These are phyloP conservation scores for Thoracochromis brauschi DNA, from an alignment of 2,113 vertebrate genomes.

Conservation along the genomic window DNA sequence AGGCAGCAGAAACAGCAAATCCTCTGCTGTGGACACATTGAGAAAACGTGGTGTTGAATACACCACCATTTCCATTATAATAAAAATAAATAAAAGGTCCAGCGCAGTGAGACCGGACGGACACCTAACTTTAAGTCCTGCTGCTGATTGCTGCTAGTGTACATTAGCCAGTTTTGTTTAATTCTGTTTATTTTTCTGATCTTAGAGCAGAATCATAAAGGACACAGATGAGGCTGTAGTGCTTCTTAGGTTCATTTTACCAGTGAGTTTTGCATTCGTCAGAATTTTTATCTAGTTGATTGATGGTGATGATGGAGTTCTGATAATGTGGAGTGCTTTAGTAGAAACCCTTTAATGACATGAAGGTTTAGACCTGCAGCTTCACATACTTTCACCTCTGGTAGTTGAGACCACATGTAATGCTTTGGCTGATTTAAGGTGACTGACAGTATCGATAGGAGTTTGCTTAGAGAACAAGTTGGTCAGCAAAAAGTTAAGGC, in stretches of 20 bases:
- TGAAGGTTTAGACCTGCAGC: background rate
- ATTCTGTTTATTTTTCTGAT: background rate
- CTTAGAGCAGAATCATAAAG: background rate
- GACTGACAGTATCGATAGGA: background rate
- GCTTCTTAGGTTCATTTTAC: background rate
- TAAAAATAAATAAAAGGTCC: background rate
- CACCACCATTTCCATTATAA: accelerated
- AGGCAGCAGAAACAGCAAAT: background rate
- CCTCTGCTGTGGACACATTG: background rate
- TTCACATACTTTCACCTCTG: accelerated
- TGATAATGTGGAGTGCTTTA: background rate
- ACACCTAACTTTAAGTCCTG: background rate
- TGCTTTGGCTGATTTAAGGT: background rate
- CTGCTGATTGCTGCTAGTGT: background rate
- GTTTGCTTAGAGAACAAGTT: background rate
- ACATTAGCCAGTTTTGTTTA: accelerated
- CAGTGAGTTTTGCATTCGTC: background rate
- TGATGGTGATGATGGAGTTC: background rate
- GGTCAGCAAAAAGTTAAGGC: background rate
- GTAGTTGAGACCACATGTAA: background rate
- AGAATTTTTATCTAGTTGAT: background rate
- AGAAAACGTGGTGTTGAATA: background rate
- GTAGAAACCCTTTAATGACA: background rate
- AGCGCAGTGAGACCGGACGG: background rate
- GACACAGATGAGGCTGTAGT: background rate